phyloP scores from a whole-genome alignment of 2,888 invertebrate species.

The Drosophila lutescens region DNA sequence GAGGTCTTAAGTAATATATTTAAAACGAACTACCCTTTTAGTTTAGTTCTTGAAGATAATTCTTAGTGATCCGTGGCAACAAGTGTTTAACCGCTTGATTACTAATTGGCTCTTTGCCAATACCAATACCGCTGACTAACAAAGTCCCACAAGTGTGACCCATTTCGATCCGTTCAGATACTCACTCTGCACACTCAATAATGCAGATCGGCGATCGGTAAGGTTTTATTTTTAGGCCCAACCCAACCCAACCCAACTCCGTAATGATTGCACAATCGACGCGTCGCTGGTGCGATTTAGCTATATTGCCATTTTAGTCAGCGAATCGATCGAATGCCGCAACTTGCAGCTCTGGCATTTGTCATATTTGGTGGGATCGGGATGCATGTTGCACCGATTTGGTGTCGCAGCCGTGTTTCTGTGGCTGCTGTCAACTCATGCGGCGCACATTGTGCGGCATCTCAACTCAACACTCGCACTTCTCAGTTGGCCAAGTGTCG shows the following conservation, averaged over 20 bases:
- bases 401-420: slow-evolving; percentile 46
- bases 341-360: slow-evolving; percentile 70
- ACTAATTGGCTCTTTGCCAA: slow-evolving; percentile 15
- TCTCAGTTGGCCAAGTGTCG: slow-evolving; percentile 49
- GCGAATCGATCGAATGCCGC: slow-evolving; percentile 62
- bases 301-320: slow-evolving; percentile 61
- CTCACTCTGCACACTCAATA: slow-evolving; percentile 39
- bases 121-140: background rate
- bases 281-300: slow-evolving; percentile 40
- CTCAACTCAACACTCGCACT: slow-evolving; percentile 44
- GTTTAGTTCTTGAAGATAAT: background rate
- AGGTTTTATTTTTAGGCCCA: slow-evolving; percentile 37
- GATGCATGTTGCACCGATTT: slow-evolving; percentile 65
- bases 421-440: slow-evolving; percentile 56
- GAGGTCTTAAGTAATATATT: background rate
- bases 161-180: slow-evolving; percentile 34
- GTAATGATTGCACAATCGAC: slow-evolving; percentile 61
- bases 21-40: too few relatives aligned
- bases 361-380: slow-evolving; percentile 73
- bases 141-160: slow-evolving; percentile 67
- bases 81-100: background rate
- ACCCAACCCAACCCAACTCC: slow-evolving; percentile 47
- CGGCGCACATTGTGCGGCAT: slow-evolving; percentile 56
- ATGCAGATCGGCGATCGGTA: slow-evolving; percentile 46
- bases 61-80: background rate